These are phyloP conservation scores for Erythrocercus mccallii DNA, from an alignment of 2,113 vertebrate species.

Conservation along the genomic window DNA sequence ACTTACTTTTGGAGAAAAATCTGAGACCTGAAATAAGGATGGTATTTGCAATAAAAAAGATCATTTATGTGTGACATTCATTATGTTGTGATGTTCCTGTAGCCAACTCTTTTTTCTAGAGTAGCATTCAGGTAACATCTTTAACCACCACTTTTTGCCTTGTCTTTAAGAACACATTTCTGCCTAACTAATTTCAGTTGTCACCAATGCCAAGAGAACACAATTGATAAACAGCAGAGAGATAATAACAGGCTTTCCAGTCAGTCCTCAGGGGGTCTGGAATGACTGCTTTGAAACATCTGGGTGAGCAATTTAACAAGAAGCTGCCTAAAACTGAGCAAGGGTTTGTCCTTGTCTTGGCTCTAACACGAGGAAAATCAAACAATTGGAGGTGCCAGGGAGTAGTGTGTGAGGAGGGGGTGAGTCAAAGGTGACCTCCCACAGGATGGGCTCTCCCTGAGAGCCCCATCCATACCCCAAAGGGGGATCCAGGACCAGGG, in stretches of 20 bases:
- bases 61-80: neutral
- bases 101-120: neutral
- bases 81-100: neutral
- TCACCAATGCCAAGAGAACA: neutral
- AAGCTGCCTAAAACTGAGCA: neutral
- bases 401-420: rapidly evolving
- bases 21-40: neutral
- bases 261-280: neutral
- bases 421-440: neutral
- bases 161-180: neutral
- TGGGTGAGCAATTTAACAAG: neutral
- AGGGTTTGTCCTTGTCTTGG: neutral
- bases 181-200: neutral
- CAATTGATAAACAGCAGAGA: neutral
- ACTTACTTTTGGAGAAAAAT: neutral
- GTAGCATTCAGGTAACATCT: neutral
- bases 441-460: rapidly evolving
- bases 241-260: conserved; percentile 26
- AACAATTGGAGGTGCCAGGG: neutral
- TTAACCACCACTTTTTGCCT: neutral
- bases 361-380: neutral
- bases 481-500: neutral
- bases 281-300: neutral
- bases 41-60: neutral
- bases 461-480: too few species aligned